Evolutionary conservation across 2,113 vertebrate genomes (phyloP).

Genomic region (Polypterus senegalus): DNA sequence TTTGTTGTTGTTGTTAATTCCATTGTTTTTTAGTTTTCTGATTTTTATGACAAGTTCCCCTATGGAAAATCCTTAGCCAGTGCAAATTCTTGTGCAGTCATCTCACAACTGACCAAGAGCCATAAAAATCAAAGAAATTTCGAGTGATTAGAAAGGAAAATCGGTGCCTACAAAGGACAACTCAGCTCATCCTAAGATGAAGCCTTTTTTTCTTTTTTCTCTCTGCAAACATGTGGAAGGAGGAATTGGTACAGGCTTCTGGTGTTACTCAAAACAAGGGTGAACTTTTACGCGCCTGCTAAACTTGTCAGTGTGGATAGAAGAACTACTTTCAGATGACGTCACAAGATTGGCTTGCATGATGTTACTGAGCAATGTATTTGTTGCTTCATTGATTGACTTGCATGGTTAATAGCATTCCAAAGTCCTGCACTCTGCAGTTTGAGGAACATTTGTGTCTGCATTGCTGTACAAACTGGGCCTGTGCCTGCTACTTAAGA

Average conservation of each 20-base stretch:
- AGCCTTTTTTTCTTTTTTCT: neutral
- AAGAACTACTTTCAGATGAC: constrained; percentile 21
- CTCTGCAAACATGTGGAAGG: neutral
- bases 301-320: constrained; percentile 31
- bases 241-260: constrained; percentile 4
- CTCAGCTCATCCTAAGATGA: constrained; percentile 5
- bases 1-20: constrained; percentile 27
- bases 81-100: constrained; percentile 35
- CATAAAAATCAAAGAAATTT: constrained; percentile 31
- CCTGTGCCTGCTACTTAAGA: constrained; percentile 14
- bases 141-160: constrained; percentile 39
- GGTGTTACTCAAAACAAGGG: constrained; percentile 1
- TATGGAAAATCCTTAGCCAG: constrained; percentile 27
- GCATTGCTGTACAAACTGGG: neutral
- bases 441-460: constrained; percentile 11
- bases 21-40: too few species aligned
- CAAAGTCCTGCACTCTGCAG: constrained; percentile 16
- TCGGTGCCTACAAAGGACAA: constrained; percentile 36
- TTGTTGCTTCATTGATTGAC: constrained; percentile 20
- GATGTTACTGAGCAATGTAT: constrained; percentile 32
- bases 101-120: constrained; percentile 25
- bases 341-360: constrained; percentile 31
- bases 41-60: neutral
- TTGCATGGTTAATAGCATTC: constrained; percentile 34
- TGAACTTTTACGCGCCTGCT: neutral